phyloP scores from a whole-genome alignment of 2,888 invertebrate genomes.

The Diarsia brunnea region DNA sequence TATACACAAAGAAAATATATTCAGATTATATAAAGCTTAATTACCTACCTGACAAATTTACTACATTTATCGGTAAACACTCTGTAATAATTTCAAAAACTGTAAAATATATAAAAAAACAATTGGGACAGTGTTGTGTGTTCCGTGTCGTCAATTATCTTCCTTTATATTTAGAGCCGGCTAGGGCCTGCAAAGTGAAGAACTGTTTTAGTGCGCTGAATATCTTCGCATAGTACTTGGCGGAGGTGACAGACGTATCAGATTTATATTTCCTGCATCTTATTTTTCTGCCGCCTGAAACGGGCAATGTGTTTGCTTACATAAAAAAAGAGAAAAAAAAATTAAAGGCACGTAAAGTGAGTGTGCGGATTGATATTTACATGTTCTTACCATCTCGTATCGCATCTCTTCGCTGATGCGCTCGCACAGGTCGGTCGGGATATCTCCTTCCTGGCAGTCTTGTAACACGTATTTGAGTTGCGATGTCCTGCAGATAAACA shows the following conservation, averaged over 20 bases:
- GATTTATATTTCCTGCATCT: conserved; percentile 88
- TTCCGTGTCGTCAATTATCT: conserved; percentile 75
- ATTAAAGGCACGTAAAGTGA: conserved; percentile 60
- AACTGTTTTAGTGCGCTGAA: conserved; percentile 89
- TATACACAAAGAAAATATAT: conserved; percentile 83
- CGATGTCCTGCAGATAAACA: conserved; percentile 92
- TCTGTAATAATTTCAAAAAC: conserved; percentile 65
- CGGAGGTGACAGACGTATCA: conserved; percentile 85
- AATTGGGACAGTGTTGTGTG: conserved; percentile 56
- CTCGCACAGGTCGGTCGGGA: conserved; percentile 96
- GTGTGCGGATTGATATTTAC: conserved; percentile 85
- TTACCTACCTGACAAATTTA: conserved; percentile 80
- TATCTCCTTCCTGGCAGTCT: conserved; percentile 97
- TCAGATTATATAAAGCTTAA: conserved; percentile 76
- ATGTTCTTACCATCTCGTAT: conserved; percentile 95
- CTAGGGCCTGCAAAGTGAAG: conserved; percentile 88
- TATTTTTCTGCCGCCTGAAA: conserved; percentile 90
- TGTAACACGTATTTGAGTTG: conserved; percentile 96
- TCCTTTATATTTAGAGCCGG: conserved; percentile 88
- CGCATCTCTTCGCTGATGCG: conserved; percentile 97
- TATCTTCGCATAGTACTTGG: conserved; percentile 88
- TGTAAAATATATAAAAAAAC: conserved; percentile 57
- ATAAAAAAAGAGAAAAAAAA: conserved; percentile 75
- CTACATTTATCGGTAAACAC: conserved; percentile 68
- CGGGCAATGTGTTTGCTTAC: conserved; percentile 77